Conservation (phyloP, 2,888 invertebrate genomes). For the Drosophila formosana region DNA sequence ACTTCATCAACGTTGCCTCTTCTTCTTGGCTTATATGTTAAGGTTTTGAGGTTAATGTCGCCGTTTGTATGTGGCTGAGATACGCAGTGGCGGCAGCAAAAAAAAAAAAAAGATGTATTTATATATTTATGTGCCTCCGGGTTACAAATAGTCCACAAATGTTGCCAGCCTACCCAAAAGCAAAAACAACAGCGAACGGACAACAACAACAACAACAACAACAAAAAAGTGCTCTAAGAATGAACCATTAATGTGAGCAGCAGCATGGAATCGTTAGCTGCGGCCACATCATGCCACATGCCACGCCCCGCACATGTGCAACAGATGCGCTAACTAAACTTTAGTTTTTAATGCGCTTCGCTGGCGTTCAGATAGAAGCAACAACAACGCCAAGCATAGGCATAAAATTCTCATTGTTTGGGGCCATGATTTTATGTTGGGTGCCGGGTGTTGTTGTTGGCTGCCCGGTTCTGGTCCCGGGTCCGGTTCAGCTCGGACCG, state of each 20-base stretch:
- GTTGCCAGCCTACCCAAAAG: slow-evolving; percentile 41
- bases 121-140: slow-evolving; percentile 49
- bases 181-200: not conserved
- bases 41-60: slow-evolving; percentile 75
- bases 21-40: slow-evolving; percentile 54
- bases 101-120: slow-evolving; percentile 20
- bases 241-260: slow-evolving; percentile 50
- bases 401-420: slow-evolving; percentile 62
- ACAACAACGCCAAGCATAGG: slow-evolving; percentile 13
- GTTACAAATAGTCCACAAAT: slow-evolving; percentile 49
- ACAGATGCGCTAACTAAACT: slow-evolving; percentile 66
- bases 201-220: not conserved
- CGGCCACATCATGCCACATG: slow-evolving; percentile 33
- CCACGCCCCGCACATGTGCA: slow-evolving; percentile 63
- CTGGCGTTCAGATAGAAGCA: slow-evolving; percentile 49
- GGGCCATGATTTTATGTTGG: slow-evolving; percentile 53
- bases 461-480: slow-evolving; percentile 1
- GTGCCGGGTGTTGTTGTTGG: slow-evolving; percentile 7
- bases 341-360: slow-evolving; percentile 67
- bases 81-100: slow-evolving; percentile 26
- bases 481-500: not conserved
- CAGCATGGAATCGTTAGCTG: slow-evolving; percentile 44
- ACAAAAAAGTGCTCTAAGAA: not conserved
- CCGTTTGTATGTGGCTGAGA: slow-evolving; percentile 66
- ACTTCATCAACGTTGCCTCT: slow-evolving; percentile 22